Evolutionary conservation across 2,797 vertebrate genomes (phyloP), one percentile per base, ranked within the genome.

Genomic region (Acridotheres tristis): DNA sequence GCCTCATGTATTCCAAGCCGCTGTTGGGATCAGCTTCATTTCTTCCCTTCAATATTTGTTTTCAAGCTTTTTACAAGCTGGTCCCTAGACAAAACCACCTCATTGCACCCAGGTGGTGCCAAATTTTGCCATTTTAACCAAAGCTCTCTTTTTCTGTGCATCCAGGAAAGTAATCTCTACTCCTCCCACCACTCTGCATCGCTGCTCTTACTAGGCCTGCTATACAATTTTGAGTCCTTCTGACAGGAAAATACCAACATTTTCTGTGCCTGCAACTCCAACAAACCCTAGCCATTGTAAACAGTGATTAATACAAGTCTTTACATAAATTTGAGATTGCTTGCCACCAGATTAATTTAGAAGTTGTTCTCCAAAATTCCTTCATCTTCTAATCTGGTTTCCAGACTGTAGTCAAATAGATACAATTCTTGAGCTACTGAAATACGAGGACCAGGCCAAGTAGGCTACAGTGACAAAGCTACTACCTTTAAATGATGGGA

Each of bases 21-120:
- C 30, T 58, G 21, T 34, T 0, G 0, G 0, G 2, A 50, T 4
- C 16, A 65, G n/a, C 58, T 88, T 63, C 3, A 27, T 38, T 83
- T 90, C 34, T 81, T 54, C 26, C 16, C 40, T 53, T 59, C 57
- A 62, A 0, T n/a, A 57, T 27, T 48, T 85, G 11, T 30, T 80
- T 58, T 68, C 26, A 43, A 61, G 58, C 38, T 29, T 75, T 8
- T 45, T 38, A 45, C 17, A 61, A 69, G 12, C 20, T 32, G 21
- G 18, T 74, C 29, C 36, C 26, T 20, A 80, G 16, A 74, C 7
- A 53, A 82, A 84, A 40, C 3, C 3, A 85, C 21, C 19, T 72
- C 18, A 34, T 9, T 36, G 36, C 9, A 30, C 21, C 43, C 45
- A 77, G 16, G 29, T 32, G 32, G 34, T 47, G 14, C 14, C 63